phyloP scores from a whole-genome alignment of 2,888 invertebrate genomes.

The Diachrysia chrysitis region DNA sequence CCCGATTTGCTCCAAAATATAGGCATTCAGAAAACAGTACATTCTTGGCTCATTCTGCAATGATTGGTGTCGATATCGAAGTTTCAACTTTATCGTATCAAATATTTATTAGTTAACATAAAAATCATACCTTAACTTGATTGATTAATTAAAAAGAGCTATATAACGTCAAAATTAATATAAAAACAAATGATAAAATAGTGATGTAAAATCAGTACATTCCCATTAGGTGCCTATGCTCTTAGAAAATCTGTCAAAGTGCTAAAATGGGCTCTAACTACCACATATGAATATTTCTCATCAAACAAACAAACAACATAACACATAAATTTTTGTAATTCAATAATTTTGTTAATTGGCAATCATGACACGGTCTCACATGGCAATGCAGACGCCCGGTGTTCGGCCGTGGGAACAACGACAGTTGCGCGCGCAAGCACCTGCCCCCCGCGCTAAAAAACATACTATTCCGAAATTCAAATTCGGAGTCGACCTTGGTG shows the following conservation, averaged over 20 bases:
- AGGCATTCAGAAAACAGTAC: too few relatives aligned
- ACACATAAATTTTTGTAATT: constrained; percentile 29
- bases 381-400: constrained; percentile 78
- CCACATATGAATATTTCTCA: constrained; percentile 14
- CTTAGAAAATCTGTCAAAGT: background rate
- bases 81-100: too few relatives aligned
- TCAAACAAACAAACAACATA: constrained; percentile 24
- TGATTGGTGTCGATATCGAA: too few relatives aligned
- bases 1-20: too few relatives aligned
- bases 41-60: too few relatives aligned
- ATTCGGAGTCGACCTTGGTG: constrained; percentile 85
- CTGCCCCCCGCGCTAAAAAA: constrained; percentile 83
- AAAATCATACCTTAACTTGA: too few relatives aligned
- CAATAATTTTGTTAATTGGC: constrained; percentile 82
- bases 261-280: background rate
- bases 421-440: constrained; percentile 84
- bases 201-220: background rate
- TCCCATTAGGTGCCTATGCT: background rate
- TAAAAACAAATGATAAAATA: too few relatives aligned
- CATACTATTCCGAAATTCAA: constrained; percentile 81
- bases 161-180: too few relatives aligned
- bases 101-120: too few relatives aligned
- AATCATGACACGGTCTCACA: constrained; percentile 81
- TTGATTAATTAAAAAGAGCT: too few relatives aligned
- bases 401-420: constrained; percentile 86